A percentile compares a stretch with the other conserved stretches of the same genome.
phyloP scores from a whole-genome alignment of 2,888 invertebrate species.

The Pyrrhopygopsis socrates region DNA sequence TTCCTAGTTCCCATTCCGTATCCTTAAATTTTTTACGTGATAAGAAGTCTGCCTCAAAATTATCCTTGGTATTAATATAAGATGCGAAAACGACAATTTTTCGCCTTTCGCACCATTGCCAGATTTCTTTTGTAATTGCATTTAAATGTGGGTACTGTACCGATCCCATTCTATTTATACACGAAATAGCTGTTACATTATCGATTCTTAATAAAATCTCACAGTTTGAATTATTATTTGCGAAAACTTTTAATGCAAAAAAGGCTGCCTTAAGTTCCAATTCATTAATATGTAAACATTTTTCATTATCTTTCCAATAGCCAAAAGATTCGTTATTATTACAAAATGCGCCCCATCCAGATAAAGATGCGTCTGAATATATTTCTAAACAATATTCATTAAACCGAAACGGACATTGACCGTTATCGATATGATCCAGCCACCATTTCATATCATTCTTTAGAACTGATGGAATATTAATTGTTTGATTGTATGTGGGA shows the following conservation, averaged over 20 bases:
- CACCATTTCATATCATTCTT: not conserved
- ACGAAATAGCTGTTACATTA: slow-evolving; percentile 45
- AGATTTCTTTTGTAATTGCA: slow-evolving; percentile 4
- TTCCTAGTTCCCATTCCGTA: too few species aligned
- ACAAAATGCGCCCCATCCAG: not conserved
- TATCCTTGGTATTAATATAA: not conserved
- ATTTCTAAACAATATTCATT: slow-evolving; percentile 3
- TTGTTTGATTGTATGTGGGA: not conserved
- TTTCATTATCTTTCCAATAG: slow-evolving; percentile 6
- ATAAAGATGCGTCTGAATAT: not conserved
- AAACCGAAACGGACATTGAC: not conserved
- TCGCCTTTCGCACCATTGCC: slow-evolving; percentile 47
- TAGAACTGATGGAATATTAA: too few species aligned
- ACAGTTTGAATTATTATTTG: not conserved
- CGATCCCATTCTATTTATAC: slow-evolving; percentile 55
- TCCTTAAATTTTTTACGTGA: too few species aligned
- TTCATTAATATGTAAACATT: not conserved
- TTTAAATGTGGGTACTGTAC: slow-evolving; percentile 42
- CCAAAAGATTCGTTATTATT: too few species aligned
- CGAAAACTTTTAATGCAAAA: slow-evolving; percentile 35
- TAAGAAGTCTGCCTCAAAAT: too few species aligned
- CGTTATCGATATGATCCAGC: not conserved
- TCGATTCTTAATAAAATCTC: slow-evolving; percentile 32
- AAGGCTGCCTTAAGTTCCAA: slow-evolving; percentile 1
- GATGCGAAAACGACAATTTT: not conserved